A percentile compares a stretch with the other conserved stretches of the same genome.
Conservation (phyloP, 2,797 vertebrate species). For the Picus viridis region DNA sequence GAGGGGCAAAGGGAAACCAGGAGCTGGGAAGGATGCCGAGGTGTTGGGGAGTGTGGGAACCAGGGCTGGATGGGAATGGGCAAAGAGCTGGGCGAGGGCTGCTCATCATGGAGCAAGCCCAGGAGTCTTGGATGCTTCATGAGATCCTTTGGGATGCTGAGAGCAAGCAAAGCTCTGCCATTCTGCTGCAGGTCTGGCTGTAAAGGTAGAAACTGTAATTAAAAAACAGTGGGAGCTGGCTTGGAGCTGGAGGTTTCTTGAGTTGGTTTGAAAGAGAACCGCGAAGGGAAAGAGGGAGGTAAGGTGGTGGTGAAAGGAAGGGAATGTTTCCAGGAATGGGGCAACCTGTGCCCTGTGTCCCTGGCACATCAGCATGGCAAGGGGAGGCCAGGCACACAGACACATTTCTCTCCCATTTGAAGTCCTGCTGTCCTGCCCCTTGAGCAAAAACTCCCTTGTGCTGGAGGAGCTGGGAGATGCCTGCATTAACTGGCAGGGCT, state of each 20-base stretch:
- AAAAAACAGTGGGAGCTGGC: background rate
- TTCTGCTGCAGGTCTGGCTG: background rate
- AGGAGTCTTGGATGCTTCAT: background rate
- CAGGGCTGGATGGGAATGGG: background rate
- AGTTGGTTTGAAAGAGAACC: background rate
- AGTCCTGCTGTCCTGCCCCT: background rate
- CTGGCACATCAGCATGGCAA: background rate
- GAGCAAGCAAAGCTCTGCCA: background rate
- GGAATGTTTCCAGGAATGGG: background rate
- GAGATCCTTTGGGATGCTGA: background rate
- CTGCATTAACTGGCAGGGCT: background rate
- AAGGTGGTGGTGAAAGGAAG: background rate
- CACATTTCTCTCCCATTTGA: rapidly evolving
- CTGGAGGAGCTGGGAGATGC: rapidly evolving
- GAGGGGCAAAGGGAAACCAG: background rate
- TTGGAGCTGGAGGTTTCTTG: background rate
- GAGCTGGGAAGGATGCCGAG: background rate
- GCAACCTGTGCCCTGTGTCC: background rate
- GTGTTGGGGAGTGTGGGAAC: conserved; percentile 45
- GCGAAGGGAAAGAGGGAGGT: background rate
- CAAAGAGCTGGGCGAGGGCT: background rate
- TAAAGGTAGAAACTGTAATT: background rate
- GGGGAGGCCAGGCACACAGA: background rate
- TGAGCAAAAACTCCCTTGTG: rapidly evolving
- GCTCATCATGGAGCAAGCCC: rapidly evolving